Evolutionary conservation across 2,113 vertebrate genomes (phyloP), one percentile per base, ranked within the genome.

Genomic region (Dicentrarchus labrax): DNA sequence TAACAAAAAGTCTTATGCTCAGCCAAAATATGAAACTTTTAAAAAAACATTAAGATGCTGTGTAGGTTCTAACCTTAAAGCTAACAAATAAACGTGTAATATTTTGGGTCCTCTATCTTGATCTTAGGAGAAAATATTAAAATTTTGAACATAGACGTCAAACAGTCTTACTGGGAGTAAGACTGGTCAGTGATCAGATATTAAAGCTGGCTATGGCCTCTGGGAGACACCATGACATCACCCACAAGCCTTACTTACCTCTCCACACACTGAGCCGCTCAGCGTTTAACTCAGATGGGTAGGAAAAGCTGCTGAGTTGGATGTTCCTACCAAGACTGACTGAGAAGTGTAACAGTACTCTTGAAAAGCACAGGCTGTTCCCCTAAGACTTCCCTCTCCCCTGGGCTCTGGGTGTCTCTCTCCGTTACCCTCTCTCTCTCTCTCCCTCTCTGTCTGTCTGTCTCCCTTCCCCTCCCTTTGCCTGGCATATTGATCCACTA

Each of bases 281-380:
- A 7, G 73, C 57, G 71, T 83, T 79, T 50, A 68, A 80, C 43
- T 79, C 76, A 57, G 79, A 51, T 12, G 64, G 66, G 86, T 86
- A 84, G 74, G 91, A 72, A 94, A 95, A 94, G 87, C 90, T 93
- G 95, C 95, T 95, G 94, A 95, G 93, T 82, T 88, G 91, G 90
- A 93, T 88, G 88, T 92, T 94, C 90, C 85, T 75, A 86, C 78
- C 41, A 47, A 68, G 80, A 87, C 89, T 82, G 86, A 90, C 86
- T 92, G 91, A 94, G 88, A 90, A 85, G 91, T 95, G 95, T 95
- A 95, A 96, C 92, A 79, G 66, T 95, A 95, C 94, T 95, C 95
- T 93, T 92, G 90, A 94, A 95, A 93, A 91, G 92, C 90, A 94
- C 91, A 89, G 74, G 88, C 89, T 59, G 86, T 88, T 93, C 94